Evolutionary conservation across 2,797 vertebrate species (phyloP).

Genomic region (Takifugu rubripes): DNA sequence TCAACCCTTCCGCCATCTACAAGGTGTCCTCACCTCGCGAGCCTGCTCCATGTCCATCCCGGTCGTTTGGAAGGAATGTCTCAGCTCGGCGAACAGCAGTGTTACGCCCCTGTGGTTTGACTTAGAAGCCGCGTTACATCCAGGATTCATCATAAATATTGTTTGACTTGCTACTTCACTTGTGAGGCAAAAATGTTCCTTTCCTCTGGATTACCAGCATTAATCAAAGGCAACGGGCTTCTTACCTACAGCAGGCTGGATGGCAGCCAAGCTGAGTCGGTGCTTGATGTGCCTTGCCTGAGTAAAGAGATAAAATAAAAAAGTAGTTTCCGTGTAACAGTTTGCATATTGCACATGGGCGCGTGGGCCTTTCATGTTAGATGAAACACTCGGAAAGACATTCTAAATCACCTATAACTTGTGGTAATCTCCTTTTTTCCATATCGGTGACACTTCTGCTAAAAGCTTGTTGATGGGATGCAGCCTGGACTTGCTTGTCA

Average conservation of each 20-base stretch:
- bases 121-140: slow-evolving; percentile 3
- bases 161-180: slow-evolving; percentile 28
- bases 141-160: slow-evolving; percentile 12
- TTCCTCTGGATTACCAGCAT: slow-evolving; percentile 34
- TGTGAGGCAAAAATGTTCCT: slow-evolving; percentile 33
- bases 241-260: slow-evolving; percentile 42
- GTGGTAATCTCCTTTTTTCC: slow-evolving; percentile 32
- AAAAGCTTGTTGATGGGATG: slow-evolving; percentile 32
- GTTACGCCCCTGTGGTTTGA: neutral
- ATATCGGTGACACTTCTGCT: slow-evolving; percentile 32
- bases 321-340: slow-evolving; percentile 31
- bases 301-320: slow-evolving; percentile 44
- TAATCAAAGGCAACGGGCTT: slow-evolving; percentile 50
- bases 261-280: slow-evolving; percentile 32
- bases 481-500: slow-evolving; percentile 33
- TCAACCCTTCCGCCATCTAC: too few relatives aligned
- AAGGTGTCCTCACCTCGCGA: too few relatives aligned
- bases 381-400: slow-evolving; percentile 48
- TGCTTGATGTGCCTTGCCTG: slow-evolving; percentile 44
- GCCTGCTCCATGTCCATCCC: too few relatives aligned
- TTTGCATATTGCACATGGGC: slow-evolving; percentile 42
- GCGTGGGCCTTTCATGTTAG: slow-evolving; percentile 44
- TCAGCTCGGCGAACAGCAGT: too few relatives aligned
- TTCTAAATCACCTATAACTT: slow-evolving; percentile 46
- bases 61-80: too few relatives aligned